Evolutionary conservation across 2,797 vertebrate genomes (phyloP), one percentile per base, ranked within the genome.

Genomic region (Tamandua tetradactyla): DNA sequence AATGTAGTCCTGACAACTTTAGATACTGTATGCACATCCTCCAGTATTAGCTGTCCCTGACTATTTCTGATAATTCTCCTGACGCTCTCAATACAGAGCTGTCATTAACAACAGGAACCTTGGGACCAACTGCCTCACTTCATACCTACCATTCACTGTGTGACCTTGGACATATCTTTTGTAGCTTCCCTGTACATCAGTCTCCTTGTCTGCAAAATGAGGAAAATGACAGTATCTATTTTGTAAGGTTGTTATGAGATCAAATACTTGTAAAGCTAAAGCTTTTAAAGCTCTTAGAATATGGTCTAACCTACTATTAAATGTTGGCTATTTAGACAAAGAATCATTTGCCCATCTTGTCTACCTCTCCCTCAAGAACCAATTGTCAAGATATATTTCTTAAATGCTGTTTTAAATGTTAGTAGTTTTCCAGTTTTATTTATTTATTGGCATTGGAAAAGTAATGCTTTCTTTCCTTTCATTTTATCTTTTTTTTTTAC

Each of bases 131-230:
- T n/a, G n/a, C 35, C 14, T 85, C n/a, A 37, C 17, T 59, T 35
- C n/a, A 79, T 74, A 37, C 30, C 5, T 81, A 61, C 23, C 40
- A 55, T n/a, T 87, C 17, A n/a, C 57, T 59, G 6, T 76, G 59
- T 69, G 62, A 91, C 18, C 30, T 32, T 35, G 37, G 37, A 44
- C 35, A 87, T 91, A 40, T 57, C 52, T 71, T 47, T 55, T 93
- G 68, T 55, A 55, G 40, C 37, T 90, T 40, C 25, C 55, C 25
- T 37, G 7, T 62, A 47, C 32, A n/a, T 93, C 37, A 23, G 27
- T 90, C 82, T 95, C 40, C 35, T 93, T 88, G 61, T 93, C 87
- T 91, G 64, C 42, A 71, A 86, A 95, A 57, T 88, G 52, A 13
- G 8, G 55, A 85, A 85, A 86, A 76, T 47, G 49, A 84, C 76